Evolutionary conservation across 2,113 vertebrate species (phyloP).

Genomic region (Alethe castanea): DNA sequence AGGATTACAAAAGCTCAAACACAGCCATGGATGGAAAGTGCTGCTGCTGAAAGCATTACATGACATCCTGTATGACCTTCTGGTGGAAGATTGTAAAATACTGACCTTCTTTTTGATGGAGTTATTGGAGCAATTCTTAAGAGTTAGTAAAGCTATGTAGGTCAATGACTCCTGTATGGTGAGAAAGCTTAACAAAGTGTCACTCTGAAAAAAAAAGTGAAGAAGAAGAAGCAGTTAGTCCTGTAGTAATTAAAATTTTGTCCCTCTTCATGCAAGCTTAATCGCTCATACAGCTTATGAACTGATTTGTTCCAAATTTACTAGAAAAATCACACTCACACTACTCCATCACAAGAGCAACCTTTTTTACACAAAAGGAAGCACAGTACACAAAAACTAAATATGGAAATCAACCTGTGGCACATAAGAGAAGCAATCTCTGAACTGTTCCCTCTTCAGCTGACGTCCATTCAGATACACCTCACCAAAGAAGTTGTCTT

Average conservation of each 20-base stretch:
- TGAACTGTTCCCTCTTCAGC: constrained; percentile 83
- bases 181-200: constrained; percentile 87
- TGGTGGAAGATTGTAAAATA: background rate
- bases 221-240: background rate
- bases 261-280: background rate
- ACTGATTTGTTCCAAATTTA: background rate
- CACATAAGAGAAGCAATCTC: constrained; percentile 94
- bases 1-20: background rate
- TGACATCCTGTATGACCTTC: background rate
- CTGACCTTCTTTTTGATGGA: constrained; percentile 84
- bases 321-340: background rate
- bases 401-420: constrained; percentile 81
- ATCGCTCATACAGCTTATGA: background rate
- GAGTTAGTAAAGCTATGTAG: constrained; percentile 86
- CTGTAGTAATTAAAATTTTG: background rate
- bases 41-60: background rate
- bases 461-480: constrained; percentile 84
- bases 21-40: background rate
- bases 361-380: background rate
- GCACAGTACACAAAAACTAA: background rate
- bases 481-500: constrained; percentile 78
- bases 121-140: constrained; percentile 64
- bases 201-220: constrained; percentile 71
- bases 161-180: constrained; percentile 88
- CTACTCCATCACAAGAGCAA: background rate